Evolutionary conservation across 2,888 invertebrate genomes (phyloP).

Genomic region (Piscicola geometra): DNA sequence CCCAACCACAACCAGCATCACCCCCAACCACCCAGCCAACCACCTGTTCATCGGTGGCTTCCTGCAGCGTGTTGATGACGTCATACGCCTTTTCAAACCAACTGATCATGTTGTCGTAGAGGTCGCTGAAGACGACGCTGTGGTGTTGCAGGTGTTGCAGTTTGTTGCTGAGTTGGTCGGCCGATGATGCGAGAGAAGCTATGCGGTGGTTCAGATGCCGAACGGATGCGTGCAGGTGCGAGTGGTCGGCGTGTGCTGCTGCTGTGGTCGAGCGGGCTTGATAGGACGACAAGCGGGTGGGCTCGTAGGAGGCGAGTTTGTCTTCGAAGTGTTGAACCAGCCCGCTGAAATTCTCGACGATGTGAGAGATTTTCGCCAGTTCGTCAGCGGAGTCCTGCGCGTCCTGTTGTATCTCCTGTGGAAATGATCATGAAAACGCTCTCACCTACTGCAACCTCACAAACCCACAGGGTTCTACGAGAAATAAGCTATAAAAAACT

Average conservation of each 20-base stretch:
- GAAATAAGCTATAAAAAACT: no score
- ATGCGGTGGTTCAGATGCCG: neutral
- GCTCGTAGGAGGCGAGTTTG: slow-evolving; percentile 21
- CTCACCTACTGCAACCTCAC: no score
- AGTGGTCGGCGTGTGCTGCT: neutral
- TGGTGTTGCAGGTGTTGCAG: slow-evolving; percentile 9
- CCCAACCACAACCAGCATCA: no score
- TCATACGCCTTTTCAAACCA: slow-evolving; percentile 13
- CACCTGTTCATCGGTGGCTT: neutral
- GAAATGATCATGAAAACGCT: neutral
- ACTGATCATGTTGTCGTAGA: slow-evolving; percentile 2
- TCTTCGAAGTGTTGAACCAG: slow-evolving; percentile 21
- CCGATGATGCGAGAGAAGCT: neutral
- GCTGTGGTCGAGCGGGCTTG: neutral
- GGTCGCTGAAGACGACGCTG: neutral
- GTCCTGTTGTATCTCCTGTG: slow-evolving; percentile 9
- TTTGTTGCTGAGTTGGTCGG: slow-evolving; percentile 1
- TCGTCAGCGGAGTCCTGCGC: slow-evolving; percentile 23
- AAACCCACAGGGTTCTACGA: no score
- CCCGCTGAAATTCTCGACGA: slow-evolving; percentile 16
- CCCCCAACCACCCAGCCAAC: no score
- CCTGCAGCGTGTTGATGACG: slow-evolving; percentile 2
- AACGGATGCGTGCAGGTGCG: slow-evolving; percentile 4
- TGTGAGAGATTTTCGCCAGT: slow-evolving; percentile 1
- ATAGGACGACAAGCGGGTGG: neutral